A percentile compares a stretch with the other conserved stretches of the same genome.
phyloP scores from a whole-genome alignment of 2,113 vertebrate genomes.

The Anoura caudifer region DNA sequence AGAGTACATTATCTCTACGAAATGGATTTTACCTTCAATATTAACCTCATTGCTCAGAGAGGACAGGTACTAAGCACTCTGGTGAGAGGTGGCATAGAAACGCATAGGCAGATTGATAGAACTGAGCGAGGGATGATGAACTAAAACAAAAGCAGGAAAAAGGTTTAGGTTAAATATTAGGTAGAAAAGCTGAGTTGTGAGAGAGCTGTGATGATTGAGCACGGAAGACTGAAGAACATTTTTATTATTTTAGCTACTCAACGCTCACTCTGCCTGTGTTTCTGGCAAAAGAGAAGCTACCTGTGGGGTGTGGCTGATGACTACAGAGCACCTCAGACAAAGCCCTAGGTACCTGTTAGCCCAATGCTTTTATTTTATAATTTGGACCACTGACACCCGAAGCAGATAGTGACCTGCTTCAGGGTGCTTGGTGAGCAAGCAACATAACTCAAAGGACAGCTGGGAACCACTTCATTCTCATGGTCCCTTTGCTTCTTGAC shows the following conservation, averaged over 20 bases:
- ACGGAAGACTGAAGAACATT: neutral
- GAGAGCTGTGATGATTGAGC: conserved; percentile 25
- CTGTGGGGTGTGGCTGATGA: neutral
- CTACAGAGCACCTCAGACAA: neutral
- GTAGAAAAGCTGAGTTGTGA: neutral
- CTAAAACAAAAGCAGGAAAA: conserved; percentile 68
- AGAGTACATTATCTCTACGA: conserved; percentile 70
- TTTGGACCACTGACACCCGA: neutral
- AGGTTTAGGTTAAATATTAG: conserved; percentile 69
- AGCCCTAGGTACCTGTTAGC: neutral
- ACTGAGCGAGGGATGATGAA: conserved; percentile 38
- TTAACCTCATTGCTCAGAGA: conserved; percentile 76
- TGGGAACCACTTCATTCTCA: fast-evolving
- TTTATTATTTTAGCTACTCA: neutral
- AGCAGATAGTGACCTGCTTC: neutral
- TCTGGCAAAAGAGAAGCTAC: neutral
- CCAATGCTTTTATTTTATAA: neutral
- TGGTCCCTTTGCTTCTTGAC: neutral
- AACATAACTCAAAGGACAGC: fast-evolving
- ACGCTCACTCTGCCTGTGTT: neutral
- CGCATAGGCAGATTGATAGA: conserved; percentile 69
- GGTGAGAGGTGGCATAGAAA: conserved; percentile 60
- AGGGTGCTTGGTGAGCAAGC: neutral
- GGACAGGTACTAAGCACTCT: conserved; percentile 68
- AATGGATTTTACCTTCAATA: conserved; percentile 77